These are phyloP conservation scores for Triops longicaudatus DNA, from an alignment of 1,140 invertebrate species.

Conservation along the genomic window DNA sequence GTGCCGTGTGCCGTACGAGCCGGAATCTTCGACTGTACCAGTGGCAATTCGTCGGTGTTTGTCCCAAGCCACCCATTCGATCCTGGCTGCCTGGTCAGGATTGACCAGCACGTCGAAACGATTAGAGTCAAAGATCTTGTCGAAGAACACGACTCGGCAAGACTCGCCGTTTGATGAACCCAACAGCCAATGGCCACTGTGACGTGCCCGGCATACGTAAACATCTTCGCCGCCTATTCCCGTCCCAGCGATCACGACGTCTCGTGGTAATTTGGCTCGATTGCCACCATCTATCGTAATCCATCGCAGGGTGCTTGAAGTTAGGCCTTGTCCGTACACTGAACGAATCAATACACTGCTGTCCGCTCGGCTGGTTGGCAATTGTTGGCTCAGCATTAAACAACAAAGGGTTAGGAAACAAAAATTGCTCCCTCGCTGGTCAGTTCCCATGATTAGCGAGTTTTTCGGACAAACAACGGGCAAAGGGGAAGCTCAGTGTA, in stretches of 20 bases:
- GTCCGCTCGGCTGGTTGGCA: constrained; percentile 35
- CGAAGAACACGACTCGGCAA: constrained; percentile 55
- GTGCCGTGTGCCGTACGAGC: constrained; percentile 18
- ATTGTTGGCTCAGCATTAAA: neutral
- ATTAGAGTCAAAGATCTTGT: constrained; percentile 48
- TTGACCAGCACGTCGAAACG: constrained; percentile 67
- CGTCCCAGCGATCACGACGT: constrained; percentile 43
- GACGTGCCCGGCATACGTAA: constrained; percentile 60
- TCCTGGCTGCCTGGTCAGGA: constrained; percentile 59
- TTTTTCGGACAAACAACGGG: too few species aligned
- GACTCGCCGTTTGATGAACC: constrained; percentile 49
- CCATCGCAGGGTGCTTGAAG: constrained; percentile 51
- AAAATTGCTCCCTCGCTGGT: neutral
- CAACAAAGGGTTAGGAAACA: neutral
- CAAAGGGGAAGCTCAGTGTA: too few species aligned
- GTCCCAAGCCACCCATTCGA: constrained; percentile 61
- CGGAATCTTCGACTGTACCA: constrained; percentile 53
- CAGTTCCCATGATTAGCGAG: too few species aligned
- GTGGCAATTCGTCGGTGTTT: constrained; percentile 51
- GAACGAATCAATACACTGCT: constrained; percentile 42
- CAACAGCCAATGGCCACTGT: constrained; percentile 58
- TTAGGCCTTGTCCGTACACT: constrained; percentile 43
- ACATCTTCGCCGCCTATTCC: constrained; percentile 40
- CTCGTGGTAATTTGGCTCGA: constrained; percentile 41
- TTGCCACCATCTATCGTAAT: constrained; percentile 42